A percentile compares a stretch with the other conserved stretches of the same genome.
Conservation (phyloP, 2,797 vertebrate genomes). For the Cuculus canorus region DNA sequence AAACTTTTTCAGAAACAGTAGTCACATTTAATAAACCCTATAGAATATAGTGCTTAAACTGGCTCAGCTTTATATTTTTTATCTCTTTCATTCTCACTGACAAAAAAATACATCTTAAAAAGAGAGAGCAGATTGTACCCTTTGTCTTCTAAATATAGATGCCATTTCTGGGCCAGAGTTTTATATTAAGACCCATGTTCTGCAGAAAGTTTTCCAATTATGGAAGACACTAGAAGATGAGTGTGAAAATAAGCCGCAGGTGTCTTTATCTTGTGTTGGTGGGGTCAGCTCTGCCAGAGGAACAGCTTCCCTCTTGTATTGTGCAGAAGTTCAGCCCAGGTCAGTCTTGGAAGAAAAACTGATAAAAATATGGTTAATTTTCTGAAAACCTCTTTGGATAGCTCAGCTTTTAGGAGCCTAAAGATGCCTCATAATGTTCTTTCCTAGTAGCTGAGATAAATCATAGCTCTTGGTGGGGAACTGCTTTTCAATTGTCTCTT, state of each 20-base stretch:
- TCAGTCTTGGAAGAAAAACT: constrained; percentile 39
- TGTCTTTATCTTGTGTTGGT: not conserved
- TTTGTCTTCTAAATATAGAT: constrained; percentile 64
- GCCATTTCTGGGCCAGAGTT: constrained; percentile 42
- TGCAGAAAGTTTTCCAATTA: constrained; percentile 15
- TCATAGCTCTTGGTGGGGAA: constrained; percentile 6
- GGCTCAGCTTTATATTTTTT: constrained; percentile 9
- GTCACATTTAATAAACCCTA: not conserved
- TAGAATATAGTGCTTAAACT: not conserved
- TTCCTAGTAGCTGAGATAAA: constrained; percentile 21
- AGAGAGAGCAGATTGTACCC: not conserved
- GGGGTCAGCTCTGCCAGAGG: constrained; percentile 7
- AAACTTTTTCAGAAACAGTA: not conserved
- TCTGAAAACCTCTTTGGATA: not conserved
- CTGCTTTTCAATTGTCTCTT: constrained; percentile 31
- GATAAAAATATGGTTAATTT: constrained; percentile 44
- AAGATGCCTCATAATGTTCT: constrained; percentile 31
- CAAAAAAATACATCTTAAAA: not conserved
- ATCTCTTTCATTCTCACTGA: not conserved
- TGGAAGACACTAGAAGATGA: constrained; percentile 4
- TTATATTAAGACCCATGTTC: constrained; percentile 29
- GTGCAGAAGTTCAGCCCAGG: not conserved
- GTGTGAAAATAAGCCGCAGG: constrained; percentile 15
- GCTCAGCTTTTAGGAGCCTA: constrained; percentile 27
- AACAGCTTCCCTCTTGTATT: not conserved